Conservation (phyloP, 2,113 vertebrate genomes). For the Orycteropus afer region DNA sequence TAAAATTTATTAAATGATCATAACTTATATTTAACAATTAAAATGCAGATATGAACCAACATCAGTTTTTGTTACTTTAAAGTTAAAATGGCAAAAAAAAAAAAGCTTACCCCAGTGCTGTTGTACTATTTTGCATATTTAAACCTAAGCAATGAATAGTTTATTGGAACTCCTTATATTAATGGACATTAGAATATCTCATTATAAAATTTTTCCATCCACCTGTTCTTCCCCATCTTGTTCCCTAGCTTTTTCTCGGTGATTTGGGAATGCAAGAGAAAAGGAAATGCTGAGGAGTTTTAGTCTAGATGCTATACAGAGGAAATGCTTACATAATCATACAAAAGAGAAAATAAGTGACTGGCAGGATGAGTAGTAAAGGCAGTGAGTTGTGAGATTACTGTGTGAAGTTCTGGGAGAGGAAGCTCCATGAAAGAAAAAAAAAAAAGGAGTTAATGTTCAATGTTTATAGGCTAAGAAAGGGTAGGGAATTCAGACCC, state of each 20-base stretch:
- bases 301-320: not conserved
- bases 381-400: not conserved
- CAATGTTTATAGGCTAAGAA: not conserved
- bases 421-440: not conserved
- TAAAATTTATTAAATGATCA: not conserved
- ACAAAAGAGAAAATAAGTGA: not conserved
- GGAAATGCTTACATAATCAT: not conserved
- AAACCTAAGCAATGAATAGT: not conserved
- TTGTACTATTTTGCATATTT: not conserved
- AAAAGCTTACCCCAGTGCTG: not conserved
- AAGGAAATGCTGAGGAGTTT: not conserved
- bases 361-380: not conserved
- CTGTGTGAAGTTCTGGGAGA: not conserved
- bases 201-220: not conserved
- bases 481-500: not conserved
- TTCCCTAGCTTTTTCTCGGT: not conserved
- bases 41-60: not conserved
- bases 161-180: not conserved
- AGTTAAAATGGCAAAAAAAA: not conserved
- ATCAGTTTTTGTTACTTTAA: not conserved
- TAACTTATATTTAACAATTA: not conserved
- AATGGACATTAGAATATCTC: not conserved
- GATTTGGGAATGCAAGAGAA: not conserved
- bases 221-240: not conserved
- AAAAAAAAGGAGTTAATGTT: not conserved